phyloP scores from a whole-genome alignment of 2,113 vertebrate species.

The Protobothrops flavoviridis region DNA sequence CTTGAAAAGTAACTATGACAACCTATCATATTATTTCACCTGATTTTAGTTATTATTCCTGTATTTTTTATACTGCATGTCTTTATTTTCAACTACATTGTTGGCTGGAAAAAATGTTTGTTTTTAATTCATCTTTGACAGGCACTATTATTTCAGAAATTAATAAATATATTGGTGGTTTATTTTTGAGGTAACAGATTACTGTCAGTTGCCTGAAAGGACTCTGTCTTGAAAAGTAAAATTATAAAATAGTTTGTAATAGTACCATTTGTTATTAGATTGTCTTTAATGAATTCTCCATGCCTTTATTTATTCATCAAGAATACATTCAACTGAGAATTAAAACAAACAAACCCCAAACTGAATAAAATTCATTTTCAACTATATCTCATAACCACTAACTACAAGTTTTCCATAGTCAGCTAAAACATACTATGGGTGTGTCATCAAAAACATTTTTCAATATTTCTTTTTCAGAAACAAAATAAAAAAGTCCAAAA shows the following conservation, averaged over 20 bases:
- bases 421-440: slow-evolving; percentile 18
- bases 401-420: slow-evolving; percentile 37
- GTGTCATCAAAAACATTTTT: slow-evolving; percentile 35
- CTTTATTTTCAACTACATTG: slow-evolving; percentile 53
- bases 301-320: slow-evolving; percentile 15
- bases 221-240: slow-evolving; percentile 41
- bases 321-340: slow-evolving; percentile 16
- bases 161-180: slow-evolving; percentile 41
- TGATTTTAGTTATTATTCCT: slow-evolving; percentile 22
- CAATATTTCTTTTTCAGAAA: not conserved
- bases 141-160: slow-evolving; percentile 45
- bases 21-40: slow-evolving; percentile 4
- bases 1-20: slow-evolving; percentile 54
- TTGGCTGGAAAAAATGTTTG: slow-evolving; percentile 27
- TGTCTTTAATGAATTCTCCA: slow-evolving; percentile 30
- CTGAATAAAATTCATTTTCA: slow-evolving; percentile 19
- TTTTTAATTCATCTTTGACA: slow-evolving; percentile 48
- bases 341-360: not conserved
- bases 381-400: slow-evolving; percentile 36
- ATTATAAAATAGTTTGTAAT: slow-evolving; percentile 13
- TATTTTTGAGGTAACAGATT: slow-evolving; percentile 44
- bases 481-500: slow-evolving; percentile 17
- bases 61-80: slow-evolving; percentile 40
- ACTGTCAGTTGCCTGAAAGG: slow-evolving; percentile 43
- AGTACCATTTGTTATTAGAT: slow-evolving; percentile 18